Percentiles rank a stretch among this genome's conserved stretches.
phyloP scores from a whole-genome alignment of 2,888 invertebrate genomes.

The Punctoribates punctum region DNA sequence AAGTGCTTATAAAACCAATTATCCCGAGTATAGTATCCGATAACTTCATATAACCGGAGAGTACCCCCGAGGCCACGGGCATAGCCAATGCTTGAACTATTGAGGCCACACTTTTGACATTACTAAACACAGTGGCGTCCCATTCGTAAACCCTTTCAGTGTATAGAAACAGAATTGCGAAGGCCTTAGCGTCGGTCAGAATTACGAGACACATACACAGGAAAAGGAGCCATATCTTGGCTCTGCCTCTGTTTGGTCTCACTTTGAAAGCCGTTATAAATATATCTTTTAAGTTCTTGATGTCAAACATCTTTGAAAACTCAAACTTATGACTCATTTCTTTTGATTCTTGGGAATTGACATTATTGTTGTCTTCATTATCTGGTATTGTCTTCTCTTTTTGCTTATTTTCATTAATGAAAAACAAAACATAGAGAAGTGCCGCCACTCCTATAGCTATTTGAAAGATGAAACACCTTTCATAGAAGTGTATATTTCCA shows the following conservation, averaged over 20 bases:
- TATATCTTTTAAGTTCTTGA: background rate
- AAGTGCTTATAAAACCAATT: background rate
- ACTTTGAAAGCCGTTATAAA: background rate
- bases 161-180: constrained; percentile 4
- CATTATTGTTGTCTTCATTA: background rate
- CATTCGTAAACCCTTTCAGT: background rate
- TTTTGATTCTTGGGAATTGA: no score
- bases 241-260: background rate
- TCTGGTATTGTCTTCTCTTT: background rate
- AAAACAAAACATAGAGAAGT: no score
- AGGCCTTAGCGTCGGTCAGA: no score
- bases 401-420: no score
- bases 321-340: background rate
- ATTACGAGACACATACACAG: background rate
- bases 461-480: no score
- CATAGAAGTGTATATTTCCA: no score
- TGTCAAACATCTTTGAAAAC: background rate
- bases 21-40: background rate
- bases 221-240: background rate
- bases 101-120: background rate
- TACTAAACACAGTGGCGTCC: background rate
- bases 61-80: background rate
- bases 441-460: no score
- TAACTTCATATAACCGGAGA: background rate
- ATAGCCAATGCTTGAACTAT: background rate